Evolutionary conservation across 2,888 invertebrate genomes (phyloP), one percentile per base, ranked within the genome.

Genomic region (Drosophila melanocephala): DNA sequence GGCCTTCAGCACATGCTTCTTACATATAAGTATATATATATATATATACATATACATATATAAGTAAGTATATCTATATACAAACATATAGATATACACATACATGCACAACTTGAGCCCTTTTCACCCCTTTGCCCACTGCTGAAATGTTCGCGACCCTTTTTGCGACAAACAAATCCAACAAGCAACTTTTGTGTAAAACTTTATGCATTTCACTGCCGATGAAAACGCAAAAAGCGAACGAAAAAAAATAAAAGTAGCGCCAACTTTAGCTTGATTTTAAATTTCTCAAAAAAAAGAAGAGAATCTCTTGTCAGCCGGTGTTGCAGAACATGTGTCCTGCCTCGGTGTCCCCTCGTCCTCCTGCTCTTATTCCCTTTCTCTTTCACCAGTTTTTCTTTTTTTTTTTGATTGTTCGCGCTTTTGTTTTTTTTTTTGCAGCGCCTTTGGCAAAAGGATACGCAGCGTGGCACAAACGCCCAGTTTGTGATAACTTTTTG

Each of bases 101-200:
- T 5, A 28, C 22, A 47, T 22, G 22, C 44, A 22, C 16, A 47
- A 26, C 14, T 16, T 16, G 12, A 26, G 47, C 26, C 10, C n/a
- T 9, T 10, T 42, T n/a, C n/a, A 42, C 5, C 26, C 19, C 10
- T 16, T 55, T 32, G n/a, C 22, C 12, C 56, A 37, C 6, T 28
- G 9, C 19, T 19, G 26, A 35, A 37, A 19, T 35, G 35, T 33
- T 22, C 42, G 64, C 72, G 84, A 84, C 82, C 88, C 82, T 82
- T 85, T 85, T 84, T 81, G 83, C 80, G 84, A 87, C 82, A 88
- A 87, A 84, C 89, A 87, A 87, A 88, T 87, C 86, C 87, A 86
- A 79, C 81, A 79, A 84, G 72, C 80, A 87, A 89, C 87, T 89
- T 89, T 88, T 78, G 71, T 76, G 84, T 62, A 76, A 88, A 87